Evolutionary conservation across 2,113 vertebrate species (phyloP).

Genomic region (Rousettus leschenaultii): DNA sequence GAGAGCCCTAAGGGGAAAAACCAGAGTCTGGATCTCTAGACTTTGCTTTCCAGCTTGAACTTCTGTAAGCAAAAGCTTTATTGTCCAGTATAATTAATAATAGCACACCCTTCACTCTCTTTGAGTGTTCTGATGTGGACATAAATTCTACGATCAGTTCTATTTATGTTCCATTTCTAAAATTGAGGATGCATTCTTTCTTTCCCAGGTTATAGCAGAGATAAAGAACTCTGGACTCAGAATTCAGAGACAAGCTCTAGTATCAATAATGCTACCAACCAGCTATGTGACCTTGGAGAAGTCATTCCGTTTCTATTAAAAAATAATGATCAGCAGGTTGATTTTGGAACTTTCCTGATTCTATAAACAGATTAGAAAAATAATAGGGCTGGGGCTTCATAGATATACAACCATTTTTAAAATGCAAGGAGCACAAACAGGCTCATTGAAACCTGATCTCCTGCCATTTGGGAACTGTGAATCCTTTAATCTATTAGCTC

Average conservation of each 20-base stretch:
- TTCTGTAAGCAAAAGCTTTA: neutral
- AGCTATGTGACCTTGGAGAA: neutral
- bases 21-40: neutral
- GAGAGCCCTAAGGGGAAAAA: neutral
- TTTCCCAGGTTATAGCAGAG: neutral
- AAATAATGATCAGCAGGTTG: neutral
- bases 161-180: neutral
- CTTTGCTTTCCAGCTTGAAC: neutral
- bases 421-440: constrained; percentile 34
- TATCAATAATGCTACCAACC: neutral
- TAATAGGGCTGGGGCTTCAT: neutral
- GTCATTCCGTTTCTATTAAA: neutral
- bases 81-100: neutral
- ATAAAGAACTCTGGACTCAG: neutral
- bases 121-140: neutral
- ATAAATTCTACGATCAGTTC: neutral
- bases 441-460: constrained; percentile 31
- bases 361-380: constrained; percentile 15
- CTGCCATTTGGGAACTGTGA: constrained; percentile 50
- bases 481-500: constrained; percentile 52
- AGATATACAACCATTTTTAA: constrained; percentile 36
- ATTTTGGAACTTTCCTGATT: neutral
- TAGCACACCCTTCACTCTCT: neutral
- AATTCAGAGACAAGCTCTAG: neutral
- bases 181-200: neutral